Percentiles rank a stretch among this genome's conserved stretches.
Evolutionary conservation across 2,888 invertebrate species (phyloP).

Genomic region (Acleris holmiana): DNA sequence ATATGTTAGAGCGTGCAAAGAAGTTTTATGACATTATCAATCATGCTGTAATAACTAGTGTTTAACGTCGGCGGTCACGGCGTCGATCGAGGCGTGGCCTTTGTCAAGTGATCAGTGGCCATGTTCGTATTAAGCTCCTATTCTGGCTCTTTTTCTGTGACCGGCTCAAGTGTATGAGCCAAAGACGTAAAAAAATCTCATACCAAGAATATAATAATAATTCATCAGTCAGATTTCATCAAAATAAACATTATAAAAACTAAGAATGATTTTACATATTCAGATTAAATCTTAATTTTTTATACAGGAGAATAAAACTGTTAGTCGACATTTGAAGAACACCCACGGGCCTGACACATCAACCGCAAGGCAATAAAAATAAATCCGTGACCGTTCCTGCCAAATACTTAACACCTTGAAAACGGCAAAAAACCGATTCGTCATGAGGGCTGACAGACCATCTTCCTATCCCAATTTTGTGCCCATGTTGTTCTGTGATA

Average conservation of each 20-base stretch:
- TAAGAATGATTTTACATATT: neutral
- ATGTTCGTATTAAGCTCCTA: conserved; percentile 1
- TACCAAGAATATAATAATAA: neutral
- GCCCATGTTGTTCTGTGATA: neutral
- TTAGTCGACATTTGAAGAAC: conserved; percentile 32
- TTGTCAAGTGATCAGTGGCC: conserved; percentile 11
- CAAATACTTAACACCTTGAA: conserved; percentile 31
- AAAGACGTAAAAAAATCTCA: too few relatives aligned
- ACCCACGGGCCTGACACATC: conserved; percentile 32
- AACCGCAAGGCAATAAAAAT: conserved; percentile 34
- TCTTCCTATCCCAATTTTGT: conserved; percentile 11
- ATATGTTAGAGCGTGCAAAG: conserved; percentile 17
- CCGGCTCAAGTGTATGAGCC: too few relatives aligned
- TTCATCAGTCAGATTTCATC: neutral
- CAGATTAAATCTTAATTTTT: neutral
- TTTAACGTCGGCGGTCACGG: conserved; percentile 21
- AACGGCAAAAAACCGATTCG: conserved; percentile 34
- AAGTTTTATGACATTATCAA: conserved; percentile 31
- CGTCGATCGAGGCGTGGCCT: conserved; percentile 30
- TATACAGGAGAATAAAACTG: conserved; percentile 14
- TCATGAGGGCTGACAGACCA: conserved; percentile 17
- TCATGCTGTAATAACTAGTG: conserved; percentile 19
- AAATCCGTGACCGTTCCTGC: conserved; percentile 24
- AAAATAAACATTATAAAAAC: neutral
- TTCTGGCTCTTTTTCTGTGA: neutral